Conservation (phyloP, 64 coral and sea anemone species). For the Actinia tenebrosa region DNA sequence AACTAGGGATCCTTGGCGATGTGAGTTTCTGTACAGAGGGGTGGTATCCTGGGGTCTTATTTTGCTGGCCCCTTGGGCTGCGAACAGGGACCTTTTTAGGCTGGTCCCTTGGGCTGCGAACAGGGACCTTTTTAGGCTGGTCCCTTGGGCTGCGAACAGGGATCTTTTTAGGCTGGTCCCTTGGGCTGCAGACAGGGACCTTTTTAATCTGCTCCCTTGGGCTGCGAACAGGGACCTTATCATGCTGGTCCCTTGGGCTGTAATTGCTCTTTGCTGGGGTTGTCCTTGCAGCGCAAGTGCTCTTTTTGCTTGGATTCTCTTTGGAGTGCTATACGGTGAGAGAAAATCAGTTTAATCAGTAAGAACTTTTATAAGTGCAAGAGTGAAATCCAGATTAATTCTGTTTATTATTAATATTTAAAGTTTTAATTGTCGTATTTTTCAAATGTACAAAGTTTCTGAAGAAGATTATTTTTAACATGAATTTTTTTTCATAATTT, state of each 20-base stretch:
- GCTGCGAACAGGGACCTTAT: too few relatives aligned
- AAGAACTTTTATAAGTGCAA: neutral
- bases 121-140: neutral
- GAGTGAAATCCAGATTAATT: neutral
- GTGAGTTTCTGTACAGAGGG: constrained; percentile 8
- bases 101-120: neutral
- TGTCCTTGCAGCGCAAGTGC: neutral
- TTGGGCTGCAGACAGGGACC: neutral
- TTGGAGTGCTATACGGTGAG: constrained; percentile 3
- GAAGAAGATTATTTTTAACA: neutral
- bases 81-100: neutral
- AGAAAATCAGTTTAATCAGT: constrained; percentile 16
- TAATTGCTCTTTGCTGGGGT: constrained; percentile 9
- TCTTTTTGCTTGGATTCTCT: constrained; percentile 13
- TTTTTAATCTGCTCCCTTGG: too few relatives aligned
- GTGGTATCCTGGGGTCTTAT: neutral
- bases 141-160: neutral
- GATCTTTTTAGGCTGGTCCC: neutral
- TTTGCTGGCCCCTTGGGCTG: constrained; percentile 7
- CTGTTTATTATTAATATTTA: neutral
- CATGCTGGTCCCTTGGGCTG: too few relatives aligned
- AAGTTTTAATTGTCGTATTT: neutral
- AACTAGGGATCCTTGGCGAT: neutral
- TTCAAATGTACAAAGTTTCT: neutral
- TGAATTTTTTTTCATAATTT: neutral